Evolutionary conservation across 2,888 invertebrate species (phyloP), one percentile per base, ranked within the genome.

Genomic region (Drosophila stalkeri): DNA sequence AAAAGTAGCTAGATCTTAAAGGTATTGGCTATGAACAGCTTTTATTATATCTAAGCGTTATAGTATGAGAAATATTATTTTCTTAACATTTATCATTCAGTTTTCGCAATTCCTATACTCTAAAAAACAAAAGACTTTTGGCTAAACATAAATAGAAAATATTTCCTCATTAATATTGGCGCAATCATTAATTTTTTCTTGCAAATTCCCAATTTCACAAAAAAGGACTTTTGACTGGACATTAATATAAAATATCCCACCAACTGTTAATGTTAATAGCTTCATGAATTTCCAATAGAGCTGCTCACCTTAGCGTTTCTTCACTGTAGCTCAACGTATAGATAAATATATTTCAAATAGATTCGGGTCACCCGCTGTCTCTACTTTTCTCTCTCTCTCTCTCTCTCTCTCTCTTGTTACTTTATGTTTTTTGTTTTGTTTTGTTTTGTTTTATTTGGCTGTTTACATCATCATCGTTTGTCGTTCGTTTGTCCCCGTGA

Each of bases 391-490:
- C 23, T 49, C 31, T 33, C n/a, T n/a, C n/a, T n/a, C n/a, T 3
- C 27, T 27, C 27, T 27, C 27, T 27, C 4, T 59, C 16, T 64
- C 18, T 49, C 31, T 33, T 44, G 43, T 39, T 41, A 51, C 49
- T 51, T 51, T 51, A 12, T 49, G n/a, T 41, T 47, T 57, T 44
- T 44, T 44, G 18, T 18, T 43, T 44, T 20, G 18, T 18, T 43
- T 44, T 20, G 18, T 44, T 62, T 72, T 87, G 80, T 75, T 57
- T 57, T 44, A 57, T 57, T 57, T 16, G 47, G 72, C 62, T 77
- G 86, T 86, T 86, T 86, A 86, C 86, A 86, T 86, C 86, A 86
- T 90, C 84, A 80, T 87, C 85, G 83, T 89, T 84, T 86, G 75
- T 39, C 51, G 46, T 39, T 23, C 62, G 35, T 47, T 51, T 51